Evolutionary conservation across 2,888 invertebrate species (phyloP).

Genomic region (Isoperla grammatica): DNA sequence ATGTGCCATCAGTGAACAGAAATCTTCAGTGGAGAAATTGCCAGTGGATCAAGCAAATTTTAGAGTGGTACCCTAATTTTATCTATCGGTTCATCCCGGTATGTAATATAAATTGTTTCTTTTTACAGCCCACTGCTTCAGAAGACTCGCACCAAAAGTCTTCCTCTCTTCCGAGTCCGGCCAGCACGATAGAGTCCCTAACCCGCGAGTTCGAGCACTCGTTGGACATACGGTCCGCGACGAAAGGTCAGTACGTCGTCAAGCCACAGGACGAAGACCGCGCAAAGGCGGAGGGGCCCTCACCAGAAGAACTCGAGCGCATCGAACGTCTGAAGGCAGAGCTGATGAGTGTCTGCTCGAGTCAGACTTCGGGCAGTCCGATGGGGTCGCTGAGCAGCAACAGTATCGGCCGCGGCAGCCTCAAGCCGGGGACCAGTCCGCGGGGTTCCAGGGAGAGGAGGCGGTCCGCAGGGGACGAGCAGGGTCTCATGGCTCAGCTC

Average conservation of each 20-base stretch:
- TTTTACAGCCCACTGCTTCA: constrained; percentile 43
- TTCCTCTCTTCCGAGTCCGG: constrained; percentile 63
- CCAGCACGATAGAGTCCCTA: constrained; percentile 71
- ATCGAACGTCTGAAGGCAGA: constrained; percentile 51
- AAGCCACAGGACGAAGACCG: constrained; percentile 64
- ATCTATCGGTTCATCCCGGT: no score
- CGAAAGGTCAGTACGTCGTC: constrained; percentile 57
- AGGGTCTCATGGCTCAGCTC: constrained; percentile 53
- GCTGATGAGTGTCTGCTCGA: constrained; percentile 37
- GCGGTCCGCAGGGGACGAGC: constrained; percentile 80
- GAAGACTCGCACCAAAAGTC: constrained; percentile 41
- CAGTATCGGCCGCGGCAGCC: constrained; percentile 40
- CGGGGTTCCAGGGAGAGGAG: constrained; percentile 56
- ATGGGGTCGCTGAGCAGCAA: constrained; percentile 40
- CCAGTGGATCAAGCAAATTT: no score
- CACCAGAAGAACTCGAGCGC: constrained; percentile 53
- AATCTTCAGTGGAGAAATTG: no score
- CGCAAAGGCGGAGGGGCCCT: constrained; percentile 59
- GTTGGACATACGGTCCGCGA: constrained; percentile 59
- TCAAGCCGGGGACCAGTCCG: constrained; percentile 33
- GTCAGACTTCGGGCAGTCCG: constrained; percentile 41
- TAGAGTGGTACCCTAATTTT: no score
- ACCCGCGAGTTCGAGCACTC: constrained; percentile 80
- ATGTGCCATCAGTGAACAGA: no score
- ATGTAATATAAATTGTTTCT: no score